Conservation (phyloP, 2,888 invertebrate species). For the Sylvicola cinctus region DNA sequence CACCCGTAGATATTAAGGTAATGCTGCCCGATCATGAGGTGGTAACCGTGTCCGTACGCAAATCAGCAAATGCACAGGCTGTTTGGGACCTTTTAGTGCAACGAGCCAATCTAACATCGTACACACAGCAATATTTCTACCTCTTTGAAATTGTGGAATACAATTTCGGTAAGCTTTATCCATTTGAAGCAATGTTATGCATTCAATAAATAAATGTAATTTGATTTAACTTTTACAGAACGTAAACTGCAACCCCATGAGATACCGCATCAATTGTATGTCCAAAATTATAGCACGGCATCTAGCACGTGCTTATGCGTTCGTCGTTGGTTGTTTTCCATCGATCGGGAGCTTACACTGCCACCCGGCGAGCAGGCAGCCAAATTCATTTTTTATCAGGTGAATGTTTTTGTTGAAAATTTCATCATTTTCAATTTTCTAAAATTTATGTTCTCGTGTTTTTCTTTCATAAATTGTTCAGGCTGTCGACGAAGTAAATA, state of each 20-base stretch:
- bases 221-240: slow-evolving; percentile 34
- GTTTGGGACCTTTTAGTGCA: slow-evolving; percentile 76
- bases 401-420: slow-evolving; percentile 12
- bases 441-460: no score
- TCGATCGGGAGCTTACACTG: slow-evolving; percentile 43
- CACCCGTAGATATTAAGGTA: slow-evolving; percentile 56
- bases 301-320: slow-evolving; percentile 84
- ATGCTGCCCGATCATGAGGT: slow-evolving; percentile 82
- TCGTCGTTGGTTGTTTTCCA: slow-evolving; percentile 70
- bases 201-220: not conserved
- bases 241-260: slow-evolving; percentile 84
- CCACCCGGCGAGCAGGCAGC: slow-evolving; percentile 50
- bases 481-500: slow-evolving; percentile 89
- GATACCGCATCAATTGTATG: slow-evolving; percentile 92
- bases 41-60: slow-evolving; percentile 69
- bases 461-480: no score
- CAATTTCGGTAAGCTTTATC: slow-evolving; percentile 59
- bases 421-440: slow-evolving; percentile 11
- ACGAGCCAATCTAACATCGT: slow-evolving; percentile 60
- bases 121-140: slow-evolving; percentile 78
- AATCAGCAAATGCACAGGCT: slow-evolving; percentile 74
- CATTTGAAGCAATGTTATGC: not conserved
- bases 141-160: slow-evolving; percentile 94
- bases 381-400: slow-evolving; percentile 77
- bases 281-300: slow-evolving; percentile 97